Conservation (phyloP, 2,888 invertebrate species). For the Crepidodera aurea region DNA sequence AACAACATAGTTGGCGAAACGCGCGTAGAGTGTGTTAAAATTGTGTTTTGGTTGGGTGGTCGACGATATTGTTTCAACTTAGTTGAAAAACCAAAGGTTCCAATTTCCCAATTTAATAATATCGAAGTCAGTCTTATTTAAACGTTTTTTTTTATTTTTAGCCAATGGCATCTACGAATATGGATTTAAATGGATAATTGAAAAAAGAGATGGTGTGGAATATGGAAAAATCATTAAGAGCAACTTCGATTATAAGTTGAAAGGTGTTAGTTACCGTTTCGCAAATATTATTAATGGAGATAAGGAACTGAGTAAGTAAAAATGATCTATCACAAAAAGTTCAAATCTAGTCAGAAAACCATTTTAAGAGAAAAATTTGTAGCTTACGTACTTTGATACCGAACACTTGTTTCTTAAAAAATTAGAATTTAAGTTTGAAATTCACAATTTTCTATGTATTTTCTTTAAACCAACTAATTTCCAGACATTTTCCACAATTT, state of each 20-base stretch:
- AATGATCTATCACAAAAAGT: too few species aligned
- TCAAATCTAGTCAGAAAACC: too few species aligned
- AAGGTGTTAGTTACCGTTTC: conserved; percentile 35
- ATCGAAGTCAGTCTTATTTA: too few species aligned
- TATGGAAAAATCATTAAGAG: conserved; percentile 15
- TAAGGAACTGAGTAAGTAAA: conserved; percentile 38
- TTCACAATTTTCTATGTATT: background rate
- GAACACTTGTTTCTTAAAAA: background rate
- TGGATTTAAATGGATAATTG: conserved; percentile 19
- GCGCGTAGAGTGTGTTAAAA: too few species aligned
- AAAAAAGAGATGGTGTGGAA: conserved; percentile 16
- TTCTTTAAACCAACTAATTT: too few species aligned
- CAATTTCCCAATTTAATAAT: too few species aligned
- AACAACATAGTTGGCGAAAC: too few species aligned
- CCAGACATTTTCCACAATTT: too few species aligned
- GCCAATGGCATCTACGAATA: conserved; percentile 28
- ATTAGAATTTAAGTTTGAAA: background rate
- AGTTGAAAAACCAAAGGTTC: too few species aligned
- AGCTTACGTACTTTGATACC: background rate
- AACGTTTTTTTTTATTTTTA: conserved; percentile 15
- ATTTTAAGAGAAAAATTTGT: too few species aligned
- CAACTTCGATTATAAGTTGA: conserved; percentile 28
- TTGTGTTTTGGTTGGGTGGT: too few species aligned
- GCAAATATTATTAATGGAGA: conserved; percentile 46
- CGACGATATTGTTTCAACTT: too few species aligned